Evolutionary conservation across 1,140 invertebrate species (phyloP).

Genomic region (Drosophila pseudoananassae): DNA sequence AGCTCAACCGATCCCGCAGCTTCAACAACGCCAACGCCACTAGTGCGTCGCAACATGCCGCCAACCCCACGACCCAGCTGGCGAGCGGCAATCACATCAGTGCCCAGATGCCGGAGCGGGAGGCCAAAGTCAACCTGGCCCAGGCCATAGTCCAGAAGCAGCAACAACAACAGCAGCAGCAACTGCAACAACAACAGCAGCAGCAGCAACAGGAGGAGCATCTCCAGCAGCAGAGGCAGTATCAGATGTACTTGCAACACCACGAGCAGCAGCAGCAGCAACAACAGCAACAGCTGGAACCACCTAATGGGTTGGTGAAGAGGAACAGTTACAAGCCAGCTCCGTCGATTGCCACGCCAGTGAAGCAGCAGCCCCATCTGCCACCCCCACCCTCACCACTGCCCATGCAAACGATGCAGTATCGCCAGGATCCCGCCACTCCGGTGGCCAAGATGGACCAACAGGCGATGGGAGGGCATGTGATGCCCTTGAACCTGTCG

Average conservation of each 20-base stretch:
- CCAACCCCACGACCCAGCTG: slow-evolving; percentile 14
- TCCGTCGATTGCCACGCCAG: not conserved
- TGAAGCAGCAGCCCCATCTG: slow-evolving; percentile 39
- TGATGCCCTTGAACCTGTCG: slow-evolving; percentile 47
- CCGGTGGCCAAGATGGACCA: slow-evolving; percentile 57
- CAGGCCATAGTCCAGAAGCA: slow-evolving; percentile 79
- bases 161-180: slow-evolving; percentile 65
- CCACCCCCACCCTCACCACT: slow-evolving; percentile 48
- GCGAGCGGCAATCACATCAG: slow-evolving; percentile 20
- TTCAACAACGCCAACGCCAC: slow-evolving; percentile 73
- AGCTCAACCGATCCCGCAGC: slow-evolving; percentile 77
- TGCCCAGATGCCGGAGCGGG: slow-evolving; percentile 47
- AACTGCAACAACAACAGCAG: slow-evolving; percentile 43
- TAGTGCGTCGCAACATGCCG: slow-evolving; percentile 24
- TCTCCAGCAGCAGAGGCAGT: slow-evolving; percentile 46
- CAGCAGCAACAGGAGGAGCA: slow-evolving; percentile 39
- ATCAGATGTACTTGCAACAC: slow-evolving; percentile 38
- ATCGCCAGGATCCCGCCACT: slow-evolving; percentile 63
- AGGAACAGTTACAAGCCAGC: slow-evolving; percentile 37
- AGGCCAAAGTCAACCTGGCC: slow-evolving; percentile 76
- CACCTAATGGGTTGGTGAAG: slow-evolving; percentile 59
- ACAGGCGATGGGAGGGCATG: slow-evolving; percentile 21
- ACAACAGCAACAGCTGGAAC: slow-evolving; percentile 37
- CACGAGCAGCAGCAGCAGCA: slow-evolving; percentile 47
- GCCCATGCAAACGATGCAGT: slow-evolving; percentile 58